These are phyloP conservation scores for Cephus pulcher DNA, from an alignment of 2,888 invertebrate genomes.

Conservation along the genomic window DNA sequence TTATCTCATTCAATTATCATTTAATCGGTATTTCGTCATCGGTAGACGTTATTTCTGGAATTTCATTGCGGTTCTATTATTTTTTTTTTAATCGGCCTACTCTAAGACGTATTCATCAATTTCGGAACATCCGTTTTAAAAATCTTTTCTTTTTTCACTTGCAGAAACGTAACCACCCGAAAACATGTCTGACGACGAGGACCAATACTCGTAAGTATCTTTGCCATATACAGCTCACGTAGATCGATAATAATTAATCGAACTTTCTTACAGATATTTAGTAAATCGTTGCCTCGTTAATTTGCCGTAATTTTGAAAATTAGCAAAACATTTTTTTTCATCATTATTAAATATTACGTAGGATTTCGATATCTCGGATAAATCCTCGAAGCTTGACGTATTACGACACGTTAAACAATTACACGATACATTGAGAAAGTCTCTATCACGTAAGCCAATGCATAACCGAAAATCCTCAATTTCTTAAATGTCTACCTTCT, in stretches of 20 bases:
- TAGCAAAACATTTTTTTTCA: not conserved
- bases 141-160: slow-evolving; percentile 56
- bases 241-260: not conserved
- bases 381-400: not conserved
- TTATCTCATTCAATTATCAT: not conserved
- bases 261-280: not conserved
- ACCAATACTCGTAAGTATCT: slow-evolving; percentile 90
- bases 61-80: slow-evolving; percentile 21
- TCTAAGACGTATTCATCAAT: not conserved
- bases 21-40: not conserved
- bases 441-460: not conserved
- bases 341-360: not conserved
- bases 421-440: not conserved
- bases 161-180: slow-evolving; percentile 73
- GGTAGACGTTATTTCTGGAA: not conserved
- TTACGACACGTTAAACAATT: not conserved
- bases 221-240: not conserved
- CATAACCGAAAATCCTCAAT: not conserved
- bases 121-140: not conserved
- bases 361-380: not conserved
- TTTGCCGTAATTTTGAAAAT: not conserved
- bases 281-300: not conserved
- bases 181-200: slow-evolving; percentile 95
- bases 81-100: not conserved
- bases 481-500: not conserved